Evolutionary conservation across 2,797 vertebrate genomes (phyloP).

Genomic region (Crenichthys baileyi): DNA sequence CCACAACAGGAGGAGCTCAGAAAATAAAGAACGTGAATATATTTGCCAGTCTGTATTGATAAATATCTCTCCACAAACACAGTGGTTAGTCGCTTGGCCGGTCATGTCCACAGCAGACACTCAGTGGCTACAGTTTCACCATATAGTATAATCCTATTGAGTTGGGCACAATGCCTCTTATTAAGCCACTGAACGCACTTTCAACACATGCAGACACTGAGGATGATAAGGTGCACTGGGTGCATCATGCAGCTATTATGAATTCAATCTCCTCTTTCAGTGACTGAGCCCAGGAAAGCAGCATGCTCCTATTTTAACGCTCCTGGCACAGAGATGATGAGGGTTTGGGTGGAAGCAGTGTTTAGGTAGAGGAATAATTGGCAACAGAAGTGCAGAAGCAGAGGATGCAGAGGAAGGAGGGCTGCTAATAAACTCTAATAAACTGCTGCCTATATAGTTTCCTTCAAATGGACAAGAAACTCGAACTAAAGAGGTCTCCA

Average conservation of each 20-base stretch:
- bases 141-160: conserved; percentile 7
- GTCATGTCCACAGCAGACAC: conserved; percentile 19
- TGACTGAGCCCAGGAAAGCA: conserved; percentile 1
- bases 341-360: conserved; percentile 1
- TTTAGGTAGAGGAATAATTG: conserved; percentile 23
- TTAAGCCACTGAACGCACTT: conserved; percentile 10
- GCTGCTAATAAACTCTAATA: conserved; percentile 8
- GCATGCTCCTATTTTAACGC: neutral
- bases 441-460: neutral
- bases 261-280: conserved; percentile 4
- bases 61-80: conserved; percentile 35
- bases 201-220: conserved; percentile 39
- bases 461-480: neutral
- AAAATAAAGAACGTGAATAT: conserved; percentile 28
- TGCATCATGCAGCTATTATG: conserved; percentile 7
- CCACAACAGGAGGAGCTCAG: conserved; percentile 13
- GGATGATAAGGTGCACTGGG: conserved; percentile 13
- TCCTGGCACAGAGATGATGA: conserved; percentile 11
- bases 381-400: conserved; percentile 22
- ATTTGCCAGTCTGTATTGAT: conserved; percentile 11
- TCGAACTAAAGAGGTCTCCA: neutral
- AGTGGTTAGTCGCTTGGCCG: conserved; percentile 35
- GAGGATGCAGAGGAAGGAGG: conserved; percentile 4
- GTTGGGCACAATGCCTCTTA: conserved; percentile 16
- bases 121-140: conserved; percentile 11